Conservation (phyloP, 2,888 invertebrate genomes). For the Deilephila elpenor region DNA sequence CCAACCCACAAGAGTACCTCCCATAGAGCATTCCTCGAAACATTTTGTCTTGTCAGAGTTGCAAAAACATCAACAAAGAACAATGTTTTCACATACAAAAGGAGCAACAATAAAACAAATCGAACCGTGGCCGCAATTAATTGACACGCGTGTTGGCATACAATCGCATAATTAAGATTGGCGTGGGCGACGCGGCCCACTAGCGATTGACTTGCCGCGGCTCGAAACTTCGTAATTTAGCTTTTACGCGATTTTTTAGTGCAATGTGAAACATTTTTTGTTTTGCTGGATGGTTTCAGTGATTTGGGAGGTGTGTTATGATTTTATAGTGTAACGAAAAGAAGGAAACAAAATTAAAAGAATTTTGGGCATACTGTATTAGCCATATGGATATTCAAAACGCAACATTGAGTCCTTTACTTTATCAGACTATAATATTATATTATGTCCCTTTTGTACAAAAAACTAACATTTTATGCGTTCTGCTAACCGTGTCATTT, state of each 20-base stretch:
- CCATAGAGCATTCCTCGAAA: not conserved
- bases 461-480: too few species aligned
- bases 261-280: not conserved
- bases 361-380: too few species aligned
- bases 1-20: not conserved
- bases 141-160: slow-evolving; percentile 64
- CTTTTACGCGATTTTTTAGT: not conserved
- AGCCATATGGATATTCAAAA: too few species aligned
- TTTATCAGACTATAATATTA: too few species aligned
- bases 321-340: not conserved
- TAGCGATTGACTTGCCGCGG: slow-evolving; percentile 6
- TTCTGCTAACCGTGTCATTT: too few species aligned
- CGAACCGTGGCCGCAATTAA: slow-evolving; percentile 56
- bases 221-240: not conserved
- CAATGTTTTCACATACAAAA: slow-evolving; percentile 46
- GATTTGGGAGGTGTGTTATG: not conserved
- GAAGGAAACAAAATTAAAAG: too few species aligned
- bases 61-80: slow-evolving; percentile 19
- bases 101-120: slow-evolving; percentile 48
- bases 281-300: not conserved
- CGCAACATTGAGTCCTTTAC: too few species aligned
- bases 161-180: slow-evolving; percentile 67
- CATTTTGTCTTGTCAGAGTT: not conserved
- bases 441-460: too few species aligned
- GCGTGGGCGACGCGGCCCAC: slow-evolving; percentile 60